Conservation (phyloP, 2,797 vertebrate species). For the Pipistrellus pipistrellus region DNA sequence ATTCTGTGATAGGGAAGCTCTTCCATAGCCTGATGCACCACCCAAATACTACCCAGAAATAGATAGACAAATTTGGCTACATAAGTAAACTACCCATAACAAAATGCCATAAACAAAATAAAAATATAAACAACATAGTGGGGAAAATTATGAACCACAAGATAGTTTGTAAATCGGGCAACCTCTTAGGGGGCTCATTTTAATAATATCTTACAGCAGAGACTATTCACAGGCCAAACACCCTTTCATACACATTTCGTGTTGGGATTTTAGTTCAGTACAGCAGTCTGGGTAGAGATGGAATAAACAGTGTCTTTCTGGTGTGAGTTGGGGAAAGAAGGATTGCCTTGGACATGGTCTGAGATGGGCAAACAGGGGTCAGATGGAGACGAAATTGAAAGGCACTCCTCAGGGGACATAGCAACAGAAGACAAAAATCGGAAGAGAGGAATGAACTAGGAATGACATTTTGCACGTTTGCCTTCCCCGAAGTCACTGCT, state of each 20-base stretch:
- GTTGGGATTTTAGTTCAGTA: neutral
- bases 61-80: neutral
- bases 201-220: neutral
- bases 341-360: neutral
- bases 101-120: neutral
- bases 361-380: neutral
- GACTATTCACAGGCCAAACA: neutral
- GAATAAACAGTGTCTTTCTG: neutral
- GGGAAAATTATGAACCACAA: neutral
- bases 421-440: neutral
- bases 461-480: accelerated
- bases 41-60: neutral
- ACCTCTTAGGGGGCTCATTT: neutral
- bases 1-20: neutral
- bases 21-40: neutral
- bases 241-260: neutral
- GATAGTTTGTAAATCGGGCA: neutral
- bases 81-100: too few species aligned
- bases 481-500: neutral
- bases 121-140: neutral
- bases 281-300: too few species aligned
- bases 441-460: neutral
- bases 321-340: neutral
- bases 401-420: neutral
- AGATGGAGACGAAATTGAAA: neutral